Conservation (phyloP, 2,888 invertebrate genomes). For the Catonia carolina region DNA sequence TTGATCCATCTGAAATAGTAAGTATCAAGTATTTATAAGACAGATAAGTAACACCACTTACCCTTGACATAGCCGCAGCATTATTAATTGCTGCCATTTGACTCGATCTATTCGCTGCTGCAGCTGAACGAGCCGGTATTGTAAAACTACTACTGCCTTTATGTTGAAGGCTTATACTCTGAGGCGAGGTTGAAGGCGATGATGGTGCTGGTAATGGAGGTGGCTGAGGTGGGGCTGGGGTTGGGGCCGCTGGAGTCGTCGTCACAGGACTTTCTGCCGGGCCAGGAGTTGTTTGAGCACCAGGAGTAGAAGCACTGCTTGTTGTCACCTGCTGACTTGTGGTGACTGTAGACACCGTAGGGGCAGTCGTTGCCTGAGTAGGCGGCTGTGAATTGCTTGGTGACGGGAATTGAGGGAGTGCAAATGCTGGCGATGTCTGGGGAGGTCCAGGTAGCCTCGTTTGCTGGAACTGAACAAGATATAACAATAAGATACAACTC, state of each 20-base stretch:
- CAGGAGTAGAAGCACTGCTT: constrained; percentile 34
- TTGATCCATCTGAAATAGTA: no score
- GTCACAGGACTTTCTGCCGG: constrained; percentile 17
- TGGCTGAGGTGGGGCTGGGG: constrained; percentile 33
- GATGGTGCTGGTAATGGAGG: constrained; percentile 45
- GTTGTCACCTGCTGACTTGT: constrained; percentile 31
- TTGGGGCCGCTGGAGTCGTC: constrained; percentile 15
- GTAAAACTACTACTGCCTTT: background rate
- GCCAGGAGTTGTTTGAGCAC: constrained; percentile 13
- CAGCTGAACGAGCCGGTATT: background rate
- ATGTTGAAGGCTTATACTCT: constrained; percentile 6
- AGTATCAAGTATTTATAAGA: no score
- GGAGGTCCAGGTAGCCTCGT: constrained; percentile 20
- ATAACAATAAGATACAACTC: background rate
- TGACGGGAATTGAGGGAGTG: constrained; percentile 34
- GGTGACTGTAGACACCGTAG: background rate
- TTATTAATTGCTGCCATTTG: constrained; percentile 63
- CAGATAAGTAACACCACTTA: no score
- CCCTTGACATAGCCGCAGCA: constrained; percentile 58
- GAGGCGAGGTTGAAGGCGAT: constrained; percentile 35
- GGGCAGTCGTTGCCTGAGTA: constrained; percentile 3
- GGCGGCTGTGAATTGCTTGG: constrained; percentile 28
- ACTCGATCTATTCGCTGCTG: constrained; percentile 48
- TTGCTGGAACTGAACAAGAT: constrained; percentile 23
- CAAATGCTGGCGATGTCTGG: constrained; percentile 34